Evolutionary conservation across 2,888 invertebrate genomes (phyloP).

Genomic region (Apodemia hepburni): DNA sequence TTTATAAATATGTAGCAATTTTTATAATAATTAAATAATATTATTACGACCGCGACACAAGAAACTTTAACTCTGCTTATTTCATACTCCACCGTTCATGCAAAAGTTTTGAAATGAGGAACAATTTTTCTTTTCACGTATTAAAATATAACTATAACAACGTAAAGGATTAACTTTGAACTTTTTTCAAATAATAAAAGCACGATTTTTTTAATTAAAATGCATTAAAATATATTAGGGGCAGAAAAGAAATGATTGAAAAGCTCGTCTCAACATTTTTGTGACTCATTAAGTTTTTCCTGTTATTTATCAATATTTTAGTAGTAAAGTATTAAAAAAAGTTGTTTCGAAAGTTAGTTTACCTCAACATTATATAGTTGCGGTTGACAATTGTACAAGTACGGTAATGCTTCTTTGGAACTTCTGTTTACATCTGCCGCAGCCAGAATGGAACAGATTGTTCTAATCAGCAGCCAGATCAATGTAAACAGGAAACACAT

Average conservation of each 20-base stretch:
- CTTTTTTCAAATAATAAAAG: not conserved
- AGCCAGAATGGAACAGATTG: conserved; percentile 77
- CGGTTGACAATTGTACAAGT: conserved; percentile 67
- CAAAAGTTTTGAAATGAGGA: too few relatives aligned
- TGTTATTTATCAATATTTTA: not conserved
- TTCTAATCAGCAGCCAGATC: conserved; percentile 77
- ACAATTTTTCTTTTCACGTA: too few relatives aligned
- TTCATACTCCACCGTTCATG: too few relatives aligned
- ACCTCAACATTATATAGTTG: conserved; percentile 80
- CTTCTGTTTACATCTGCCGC: conserved; percentile 79
- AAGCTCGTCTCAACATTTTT: not conserved
- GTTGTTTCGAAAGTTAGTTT: not conserved
- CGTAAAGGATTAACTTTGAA: not conserved
- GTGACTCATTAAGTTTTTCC: not conserved
- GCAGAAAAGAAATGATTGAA: not conserved
- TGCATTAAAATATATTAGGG: not conserved
- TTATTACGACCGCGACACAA: too few relatives aligned
- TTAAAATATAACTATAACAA: too few relatives aligned
- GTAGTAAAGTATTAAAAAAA: too few relatives aligned
- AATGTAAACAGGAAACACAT: conserved; percentile 82
- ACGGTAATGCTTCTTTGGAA: conserved; percentile 68
- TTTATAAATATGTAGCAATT: too few relatives aligned
- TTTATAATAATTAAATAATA: too few relatives aligned
- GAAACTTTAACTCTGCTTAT: too few relatives aligned
- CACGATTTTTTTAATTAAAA: not conserved